Evolutionary conservation across 2,888 invertebrate species (phyloP), one percentile per base, ranked within the genome.

Genomic region (Carcina quercana): DNA sequence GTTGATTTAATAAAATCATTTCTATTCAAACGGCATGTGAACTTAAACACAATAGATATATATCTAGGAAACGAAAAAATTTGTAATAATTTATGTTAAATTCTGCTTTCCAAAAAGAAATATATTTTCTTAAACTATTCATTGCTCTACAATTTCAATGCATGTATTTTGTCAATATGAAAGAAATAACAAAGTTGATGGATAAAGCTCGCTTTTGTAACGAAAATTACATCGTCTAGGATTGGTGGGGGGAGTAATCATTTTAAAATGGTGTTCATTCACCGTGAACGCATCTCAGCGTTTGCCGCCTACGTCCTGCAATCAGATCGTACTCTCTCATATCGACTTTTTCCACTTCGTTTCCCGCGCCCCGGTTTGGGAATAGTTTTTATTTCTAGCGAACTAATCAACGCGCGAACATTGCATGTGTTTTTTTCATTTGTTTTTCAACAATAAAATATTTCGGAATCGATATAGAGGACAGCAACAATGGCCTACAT

Each of bases 291-390:
- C 72, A 68, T 74, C 69, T 73, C 67, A 50, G 51, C 66, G 69
- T 74, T 76, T 68, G 73, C 74, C 70, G 73, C 60, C 78, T 73
- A 71, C 70, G 66, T 63, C 58, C 59, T 62, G 72, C 75, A 73
- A 79, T 75, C 74, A 70, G 70, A 71, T 73, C 58, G 55, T 50
- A 53, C 53, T 54, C 65, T 56, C 61, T 62, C 69, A 72, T 80
- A 80, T 79, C 71, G 79, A 75, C 74, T 78, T 78, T 80, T 80
- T 82, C 78, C 78, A 65, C 76, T 72, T 76, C 76, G 74, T 70
- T 79, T 73, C 67, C 67, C 72, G 64, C 71, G 50, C 56, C 53
- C n/a, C 64, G 59, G 69, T 78, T 75, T 61, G 71, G 70, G 71
- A 74, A 79, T 80, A 79, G 78, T 79, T 80, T 80, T 74, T 76